phyloP scores from a whole-genome alignment of 2,888 invertebrate species.

The Ennomos quercinarius region DNA sequence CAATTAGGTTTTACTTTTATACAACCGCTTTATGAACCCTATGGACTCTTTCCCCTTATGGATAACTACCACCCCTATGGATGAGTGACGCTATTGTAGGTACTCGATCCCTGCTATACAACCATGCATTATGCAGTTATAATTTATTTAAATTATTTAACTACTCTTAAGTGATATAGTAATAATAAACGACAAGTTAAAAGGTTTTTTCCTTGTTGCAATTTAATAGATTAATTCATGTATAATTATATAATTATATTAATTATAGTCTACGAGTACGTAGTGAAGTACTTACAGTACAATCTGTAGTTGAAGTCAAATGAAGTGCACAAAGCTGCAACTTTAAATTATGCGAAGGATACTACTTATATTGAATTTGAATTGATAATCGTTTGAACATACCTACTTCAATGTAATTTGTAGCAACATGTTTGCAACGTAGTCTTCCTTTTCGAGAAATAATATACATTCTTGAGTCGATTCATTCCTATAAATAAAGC shows the following conservation, averaged over 20 bases:
- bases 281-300: neutral
- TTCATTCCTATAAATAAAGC: slow-evolving; percentile 54
- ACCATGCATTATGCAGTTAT: slow-evolving; percentile 52
- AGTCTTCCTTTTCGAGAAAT: slow-evolving; percentile 45
- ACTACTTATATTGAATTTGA: slow-evolving; percentile 43
- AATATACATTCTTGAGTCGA: slow-evolving; percentile 31
- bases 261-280: too few relatives aligned
- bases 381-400: slow-evolving; percentile 43
- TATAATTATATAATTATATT: too few relatives aligned
- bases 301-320: slow-evolving; percentile 31
- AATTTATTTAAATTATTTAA: slow-evolving; percentile 37
- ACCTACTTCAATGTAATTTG: slow-evolving; percentile 41
- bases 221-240: slow-evolving; percentile 18
- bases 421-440: slow-evolving; percentile 49
- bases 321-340: slow-evolving; percentile 23
- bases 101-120: slow-evolving; percentile 18
- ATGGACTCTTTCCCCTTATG: too few relatives aligned
- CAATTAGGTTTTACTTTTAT: slow-evolving; percentile 17
- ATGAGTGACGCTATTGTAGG: slow-evolving; percentile 11
- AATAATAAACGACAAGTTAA: slow-evolving; percentile 28
- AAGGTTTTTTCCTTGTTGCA: slow-evolving; percentile 19
- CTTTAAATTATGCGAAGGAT: slow-evolving; percentile 34
- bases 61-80: slow-evolving; percentile 17
- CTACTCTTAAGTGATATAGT: slow-evolving; percentile 26
- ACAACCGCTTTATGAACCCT: slow-evolving; percentile 40